Conservation (phyloP, 64 coral and sea anemone species). For the Montipora sp. region DNA sequence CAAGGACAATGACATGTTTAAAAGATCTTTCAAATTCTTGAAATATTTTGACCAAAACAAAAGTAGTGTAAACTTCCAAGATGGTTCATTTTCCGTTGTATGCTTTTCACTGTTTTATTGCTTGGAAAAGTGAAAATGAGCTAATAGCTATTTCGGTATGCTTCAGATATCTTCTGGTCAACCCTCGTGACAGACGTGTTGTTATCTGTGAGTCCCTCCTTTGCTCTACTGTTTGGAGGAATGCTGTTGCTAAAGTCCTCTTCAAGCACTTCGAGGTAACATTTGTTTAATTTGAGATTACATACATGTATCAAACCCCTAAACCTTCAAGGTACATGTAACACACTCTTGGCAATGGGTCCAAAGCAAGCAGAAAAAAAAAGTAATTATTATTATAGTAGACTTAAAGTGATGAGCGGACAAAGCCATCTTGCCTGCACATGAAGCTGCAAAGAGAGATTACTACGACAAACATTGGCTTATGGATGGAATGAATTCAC, state of each 20-base stretch:
- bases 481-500: no score
- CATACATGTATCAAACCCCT: no score
- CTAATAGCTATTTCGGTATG: neutral
- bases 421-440: no score
- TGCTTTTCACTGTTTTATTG: neutral
- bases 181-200: conserved; percentile 90
- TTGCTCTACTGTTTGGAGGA: conserved; percentile 89
- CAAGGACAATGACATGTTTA: no score
- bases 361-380: no score
- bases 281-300: neutral
- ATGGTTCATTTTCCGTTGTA: neutral
- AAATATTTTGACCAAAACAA: neutral
- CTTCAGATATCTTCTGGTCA: conserved; percentile 95
- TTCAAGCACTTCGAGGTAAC: conserved; percentile 99
- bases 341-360: no score
- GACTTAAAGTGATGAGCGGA: no score
- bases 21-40: no score
- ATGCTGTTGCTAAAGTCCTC: conserved; percentile 92
- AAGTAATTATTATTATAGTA: no score
- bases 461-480: no score
- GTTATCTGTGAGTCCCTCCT: conserved; percentile 93
- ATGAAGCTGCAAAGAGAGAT: no score
- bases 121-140: neutral
- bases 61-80: neutral
- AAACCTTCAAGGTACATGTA: no score